Evolutionary conservation across 2,113 vertebrate species (phyloP).

Genomic region (Python bivittatus): DNA sequence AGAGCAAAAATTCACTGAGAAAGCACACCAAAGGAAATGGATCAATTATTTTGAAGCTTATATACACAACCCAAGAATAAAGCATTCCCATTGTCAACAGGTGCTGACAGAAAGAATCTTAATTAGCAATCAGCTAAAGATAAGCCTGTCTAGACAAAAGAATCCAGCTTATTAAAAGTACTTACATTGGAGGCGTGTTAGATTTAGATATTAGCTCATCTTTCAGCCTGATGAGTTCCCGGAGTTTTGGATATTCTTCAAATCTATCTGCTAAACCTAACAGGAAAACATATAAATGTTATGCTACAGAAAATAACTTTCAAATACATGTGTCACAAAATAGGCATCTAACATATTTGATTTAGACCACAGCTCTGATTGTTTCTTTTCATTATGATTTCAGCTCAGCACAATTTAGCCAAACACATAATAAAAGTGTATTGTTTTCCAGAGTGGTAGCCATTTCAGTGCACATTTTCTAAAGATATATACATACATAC

Average conservation of each 20-base stretch:
- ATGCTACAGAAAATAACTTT: conserved; percentile 14
- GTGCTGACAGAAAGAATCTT: conserved; percentile 40
- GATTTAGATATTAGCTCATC: conserved; percentile 94
- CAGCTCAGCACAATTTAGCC: background rate
- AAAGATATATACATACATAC: background rate
- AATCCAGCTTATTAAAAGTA: conserved; percentile 50
- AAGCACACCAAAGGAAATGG: conserved; percentile 20
- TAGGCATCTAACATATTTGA: background rate
- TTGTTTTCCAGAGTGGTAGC: no score
- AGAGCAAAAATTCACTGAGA: conserved; percentile 19
- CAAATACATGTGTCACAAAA: background rate
- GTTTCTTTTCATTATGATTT: background rate
- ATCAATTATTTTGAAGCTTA: conserved; percentile 32
- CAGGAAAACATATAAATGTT: conserved; percentile 46
- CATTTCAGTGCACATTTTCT: background rate
- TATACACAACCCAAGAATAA: conserved; percentile 27
- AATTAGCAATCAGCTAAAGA: conserved; percentile 51
- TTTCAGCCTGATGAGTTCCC: conserved; percentile 96
- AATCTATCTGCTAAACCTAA: conserved; percentile 96
- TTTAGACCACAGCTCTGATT: background rate
- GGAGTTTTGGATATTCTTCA: conserved; percentile 97
- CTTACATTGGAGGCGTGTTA: conserved; percentile 97
- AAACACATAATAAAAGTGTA: background rate
- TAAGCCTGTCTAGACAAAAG: conserved; percentile 55
- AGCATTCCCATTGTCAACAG: conserved; percentile 46